Evolutionary conservation across 2,113 vertebrate genomes (phyloP), one percentile per base, ranked within the genome.

Genomic region (Ptilonorhynchus violaceus): DNA sequence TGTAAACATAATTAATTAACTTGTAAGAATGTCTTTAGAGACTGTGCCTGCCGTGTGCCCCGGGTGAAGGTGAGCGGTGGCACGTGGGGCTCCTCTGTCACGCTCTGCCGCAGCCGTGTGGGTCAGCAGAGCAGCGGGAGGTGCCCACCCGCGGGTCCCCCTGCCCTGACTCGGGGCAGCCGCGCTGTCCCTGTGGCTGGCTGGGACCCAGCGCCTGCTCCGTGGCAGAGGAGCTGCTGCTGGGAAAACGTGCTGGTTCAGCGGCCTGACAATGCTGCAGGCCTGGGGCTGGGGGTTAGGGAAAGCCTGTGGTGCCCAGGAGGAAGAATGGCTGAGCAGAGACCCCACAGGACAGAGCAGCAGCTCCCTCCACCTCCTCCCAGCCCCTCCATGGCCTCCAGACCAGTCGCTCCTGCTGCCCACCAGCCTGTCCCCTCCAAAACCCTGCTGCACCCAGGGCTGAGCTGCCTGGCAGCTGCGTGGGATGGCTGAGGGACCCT

Each of bases 1-100:
- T 97, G 97, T 96, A 97, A 97, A 97, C 96, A 97, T 97, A 96
- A 97, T 93, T 91, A 92, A 94, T 95, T 96, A 96, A 96, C 87
- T 92, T 60, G 81, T 95, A 95, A 95, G 86, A 47, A 83, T 92
- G 92, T 95, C 84, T 93, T 79, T 52, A 93, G 86, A 95, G 87
- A 85, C 79, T 41, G 22, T 17, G 47, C 64, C 87, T 10, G 8
- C 90, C 2, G 1, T 22, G 86, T 60, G 82, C 83, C 87, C 28
- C 1, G 64, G 95, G 70, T 27, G 4, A 68, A 92, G 88, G 86
- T 64, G 73, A 88, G 20, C 0, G 1, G 62, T 66, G 78, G 93
- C 93, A 86, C 92, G 4, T 2, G 56, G 94, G 77, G 73, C 66
- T 84, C 39, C 90, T 64, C 67, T 37, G 50, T 83, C 90, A 44